Evolutionary conservation across 2,888 invertebrate genomes (phyloP).

Genomic region (Polyploca ridens): DNA sequence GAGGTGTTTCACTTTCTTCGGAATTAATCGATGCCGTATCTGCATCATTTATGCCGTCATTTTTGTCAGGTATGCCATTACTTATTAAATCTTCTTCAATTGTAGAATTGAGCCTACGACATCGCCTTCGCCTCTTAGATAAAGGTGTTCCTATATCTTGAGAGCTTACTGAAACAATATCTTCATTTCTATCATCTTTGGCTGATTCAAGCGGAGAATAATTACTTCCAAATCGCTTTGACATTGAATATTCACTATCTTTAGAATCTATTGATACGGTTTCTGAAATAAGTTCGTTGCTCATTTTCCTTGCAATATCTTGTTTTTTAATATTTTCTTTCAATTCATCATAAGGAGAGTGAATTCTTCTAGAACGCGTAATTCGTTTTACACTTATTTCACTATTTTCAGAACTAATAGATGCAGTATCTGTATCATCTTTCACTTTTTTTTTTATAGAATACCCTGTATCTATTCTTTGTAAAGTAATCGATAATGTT

Average conservation of each 20-base stretch:
- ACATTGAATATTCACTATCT: constrained; percentile 2
- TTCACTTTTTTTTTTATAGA: constrained; percentile 12
- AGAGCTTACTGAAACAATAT: constrained; percentile 32
- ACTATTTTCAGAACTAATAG: constrained; percentile 21
- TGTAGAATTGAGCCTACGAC: constrained; percentile 23
- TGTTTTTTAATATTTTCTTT: not conserved
- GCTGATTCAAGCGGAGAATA: not conserved
- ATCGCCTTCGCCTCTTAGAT: constrained; percentile 43
- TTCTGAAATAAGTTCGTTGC: not conserved
- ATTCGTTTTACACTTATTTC: constrained; percentile 17
- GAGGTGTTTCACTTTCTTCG: constrained; percentile 47
- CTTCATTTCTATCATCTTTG: not conserved
- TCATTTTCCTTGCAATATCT: not conserved
- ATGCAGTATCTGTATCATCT: constrained; percentile 15
- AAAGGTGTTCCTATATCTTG: constrained; percentile 46
- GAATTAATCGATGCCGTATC: constrained; percentile 43
- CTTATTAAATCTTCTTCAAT: not conserved
- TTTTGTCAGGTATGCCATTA: not conserved
- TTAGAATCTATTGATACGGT: not conserved
- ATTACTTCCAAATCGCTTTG: not conserved
- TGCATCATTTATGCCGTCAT: not conserved
- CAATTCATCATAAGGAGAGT: not conserved
- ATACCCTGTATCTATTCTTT: constrained; percentile 15
- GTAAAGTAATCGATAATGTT: constrained; percentile 16
- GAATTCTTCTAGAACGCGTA: not conserved